These are phyloP conservation scores for Bombus pascuorum DNA, from an alignment of 1,140 invertebrate genomes.

Conservation along the genomic window DNA sequence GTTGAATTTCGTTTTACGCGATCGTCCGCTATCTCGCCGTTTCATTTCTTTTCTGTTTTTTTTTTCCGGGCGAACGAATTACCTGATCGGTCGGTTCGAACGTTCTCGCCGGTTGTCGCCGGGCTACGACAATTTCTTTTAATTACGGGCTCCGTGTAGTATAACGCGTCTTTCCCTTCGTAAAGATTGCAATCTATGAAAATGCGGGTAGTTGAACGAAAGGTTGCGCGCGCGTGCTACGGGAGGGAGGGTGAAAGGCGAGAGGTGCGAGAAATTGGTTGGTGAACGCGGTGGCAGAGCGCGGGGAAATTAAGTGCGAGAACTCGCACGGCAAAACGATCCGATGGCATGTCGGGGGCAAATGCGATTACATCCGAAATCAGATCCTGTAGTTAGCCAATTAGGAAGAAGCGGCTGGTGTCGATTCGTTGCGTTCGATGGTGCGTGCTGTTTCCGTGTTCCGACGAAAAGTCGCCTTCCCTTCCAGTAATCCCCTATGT, in stretches of 20 bases:
- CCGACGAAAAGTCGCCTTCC: not conserved
- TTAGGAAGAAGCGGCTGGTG: slow-evolving; percentile 54
- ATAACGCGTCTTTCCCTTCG: slow-evolving; percentile 23
- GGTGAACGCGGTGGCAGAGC: slow-evolving; percentile 23
- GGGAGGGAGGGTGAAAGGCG: slow-evolving; percentile 4
- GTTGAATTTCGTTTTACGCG: not conserved
- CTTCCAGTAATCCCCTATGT: not conserved
- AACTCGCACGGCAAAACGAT: slow-evolving; percentile 60
- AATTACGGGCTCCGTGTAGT: slow-evolving; percentile 25
- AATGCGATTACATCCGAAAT: slow-evolving; percentile 71
- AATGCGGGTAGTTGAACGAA: slow-evolving; percentile 33
- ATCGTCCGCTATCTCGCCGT: not conserved
- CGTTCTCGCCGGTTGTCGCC: not conserved
- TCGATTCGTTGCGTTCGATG: slow-evolving; percentile 27
- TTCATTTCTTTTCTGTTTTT: too few relatives aligned
- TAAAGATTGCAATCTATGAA: slow-evolving; percentile 61
- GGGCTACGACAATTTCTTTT: slow-evolving; percentile 15
- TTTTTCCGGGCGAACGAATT: not conserved
- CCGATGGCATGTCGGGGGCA: slow-evolving; percentile 61
- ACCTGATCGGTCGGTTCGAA: not conserved
- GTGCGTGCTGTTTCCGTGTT: slow-evolving; percentile 59
- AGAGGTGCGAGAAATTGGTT: slow-evolving; percentile 52
- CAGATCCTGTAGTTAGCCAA: slow-evolving; percentile 70
- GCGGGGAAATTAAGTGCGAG: slow-evolving; percentile 62
- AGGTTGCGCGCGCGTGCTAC: not conserved